phyloP scores from a whole-genome alignment of 2,888 invertebrate species.

The Lepidochrysops patricia region DNA sequence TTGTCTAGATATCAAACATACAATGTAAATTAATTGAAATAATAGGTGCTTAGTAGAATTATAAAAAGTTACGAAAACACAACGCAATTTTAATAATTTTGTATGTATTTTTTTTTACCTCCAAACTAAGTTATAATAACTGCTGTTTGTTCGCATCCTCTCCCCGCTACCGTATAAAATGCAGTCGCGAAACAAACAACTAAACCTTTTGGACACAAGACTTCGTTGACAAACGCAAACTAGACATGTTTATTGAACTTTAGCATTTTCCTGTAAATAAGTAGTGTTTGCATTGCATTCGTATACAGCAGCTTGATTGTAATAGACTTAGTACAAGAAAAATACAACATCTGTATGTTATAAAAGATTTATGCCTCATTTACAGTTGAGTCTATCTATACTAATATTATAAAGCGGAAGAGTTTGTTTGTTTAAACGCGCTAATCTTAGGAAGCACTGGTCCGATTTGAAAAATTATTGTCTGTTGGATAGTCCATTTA shows the following conservation, averaged over 20 bases:
- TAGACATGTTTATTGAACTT: conserved; percentile 1
- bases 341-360: too few relatives aligned
- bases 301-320: neutral
- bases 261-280: neutral
- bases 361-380: too few relatives aligned
- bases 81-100: neutral
- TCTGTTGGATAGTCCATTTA: too few relatives aligned
- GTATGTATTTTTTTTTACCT: neutral
- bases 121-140: neutral
- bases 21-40: neutral
- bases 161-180: neutral
- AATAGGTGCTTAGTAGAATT: neutral
- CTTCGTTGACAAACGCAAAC: neutral
- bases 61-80: neutral
- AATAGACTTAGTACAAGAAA: neutral
- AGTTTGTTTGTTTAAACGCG: too few relatives aligned
- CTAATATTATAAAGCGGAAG: too few relatives aligned
- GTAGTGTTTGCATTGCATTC: neutral
- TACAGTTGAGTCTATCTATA: too few relatives aligned
- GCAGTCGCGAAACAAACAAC: neutral
- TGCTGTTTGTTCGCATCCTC: conserved; percentile 5
- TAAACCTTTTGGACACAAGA: conserved; percentile 2
- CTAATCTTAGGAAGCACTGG: too few relatives aligned
- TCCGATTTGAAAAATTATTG: too few relatives aligned
- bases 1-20: too few relatives aligned